Evolutionary conservation across 2,888 invertebrate genomes (phyloP).

Genomic region (Pelosia muscerda): DNA sequence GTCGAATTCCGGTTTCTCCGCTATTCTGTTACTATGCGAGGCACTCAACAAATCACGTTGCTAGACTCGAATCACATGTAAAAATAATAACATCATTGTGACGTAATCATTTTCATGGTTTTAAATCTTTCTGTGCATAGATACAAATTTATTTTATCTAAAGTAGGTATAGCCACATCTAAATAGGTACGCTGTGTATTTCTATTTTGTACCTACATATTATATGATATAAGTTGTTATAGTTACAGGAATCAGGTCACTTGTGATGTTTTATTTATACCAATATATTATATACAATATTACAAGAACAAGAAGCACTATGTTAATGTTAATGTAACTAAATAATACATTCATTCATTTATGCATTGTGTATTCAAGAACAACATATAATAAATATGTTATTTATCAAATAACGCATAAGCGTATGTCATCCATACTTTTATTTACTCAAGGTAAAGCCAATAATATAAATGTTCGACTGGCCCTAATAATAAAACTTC

Average conservation of each 20-base stretch:
- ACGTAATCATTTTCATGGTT: constrained; percentile 53
- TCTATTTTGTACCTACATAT: neutral
- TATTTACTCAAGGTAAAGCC: constrained; percentile 16
- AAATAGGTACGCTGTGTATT: neutral
- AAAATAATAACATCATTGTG: constrained; percentile 67
- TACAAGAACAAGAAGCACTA: neutral
- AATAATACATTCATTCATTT: constrained; percentile 12
- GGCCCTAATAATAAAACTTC: constrained; percentile 52
- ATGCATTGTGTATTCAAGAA: neutral
- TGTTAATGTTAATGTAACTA: constrained; percentile 8
- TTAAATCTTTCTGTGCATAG: constrained; percentile 2
- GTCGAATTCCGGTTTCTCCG: constrained; percentile 75
- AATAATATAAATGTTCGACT: constrained; percentile 32
- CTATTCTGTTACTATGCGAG: constrained; percentile 74
- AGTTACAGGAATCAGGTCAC: constrained; percentile 15
- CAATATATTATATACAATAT: constrained; percentile 46
- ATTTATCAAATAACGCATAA: neutral
- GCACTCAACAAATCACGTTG: constrained; percentile 58
- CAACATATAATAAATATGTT: neutral
- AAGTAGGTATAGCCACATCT: neutral
- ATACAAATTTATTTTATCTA: neutral
- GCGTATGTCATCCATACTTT: neutral
- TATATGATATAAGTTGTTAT: neutral
- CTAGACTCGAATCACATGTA: constrained; percentile 58
- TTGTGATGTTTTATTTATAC: constrained; percentile 54